These are phyloP conservation scores for Caerostris extrusa DNA, from an alignment of 1,140 invertebrate genomes.

Conservation along the genomic window DNA sequence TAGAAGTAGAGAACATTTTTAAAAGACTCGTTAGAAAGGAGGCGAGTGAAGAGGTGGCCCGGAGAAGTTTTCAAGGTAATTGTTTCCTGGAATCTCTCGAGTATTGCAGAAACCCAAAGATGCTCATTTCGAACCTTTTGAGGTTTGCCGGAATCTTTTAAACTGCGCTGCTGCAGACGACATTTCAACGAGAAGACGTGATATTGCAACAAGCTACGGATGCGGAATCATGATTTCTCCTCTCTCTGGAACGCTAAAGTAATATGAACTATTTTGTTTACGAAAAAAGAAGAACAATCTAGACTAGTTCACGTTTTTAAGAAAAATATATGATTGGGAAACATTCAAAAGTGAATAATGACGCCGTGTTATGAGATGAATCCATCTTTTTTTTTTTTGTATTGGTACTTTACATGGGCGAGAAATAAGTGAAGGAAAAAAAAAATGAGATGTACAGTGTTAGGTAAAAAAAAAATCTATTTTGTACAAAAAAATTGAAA, in stretches of 20 bases:
- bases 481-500: too few species aligned
- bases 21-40: background rate
- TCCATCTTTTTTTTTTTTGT: background rate
- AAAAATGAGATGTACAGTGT: too few species aligned
- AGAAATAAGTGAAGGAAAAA: background rate
- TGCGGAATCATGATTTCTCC: background rate
- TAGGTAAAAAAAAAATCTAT: too few species aligned
- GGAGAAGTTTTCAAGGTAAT: background rate
- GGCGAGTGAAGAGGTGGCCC: background rate
- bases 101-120: background rate
- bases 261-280: background rate
- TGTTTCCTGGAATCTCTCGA: background rate
- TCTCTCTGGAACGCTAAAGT: background rate
- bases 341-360: background rate
- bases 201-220: background rate
- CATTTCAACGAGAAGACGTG: background rate
- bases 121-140: background rate
- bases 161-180: background rate
- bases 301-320: too few species aligned
- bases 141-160: background rate
- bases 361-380: background rate
- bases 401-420: background rate
- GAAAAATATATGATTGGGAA: too few species aligned
- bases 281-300: too few species aligned
- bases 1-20: background rate